Conservation (phyloP, 2,888 invertebrate species). For the Acanthosoma haemorrhoidale region DNA sequence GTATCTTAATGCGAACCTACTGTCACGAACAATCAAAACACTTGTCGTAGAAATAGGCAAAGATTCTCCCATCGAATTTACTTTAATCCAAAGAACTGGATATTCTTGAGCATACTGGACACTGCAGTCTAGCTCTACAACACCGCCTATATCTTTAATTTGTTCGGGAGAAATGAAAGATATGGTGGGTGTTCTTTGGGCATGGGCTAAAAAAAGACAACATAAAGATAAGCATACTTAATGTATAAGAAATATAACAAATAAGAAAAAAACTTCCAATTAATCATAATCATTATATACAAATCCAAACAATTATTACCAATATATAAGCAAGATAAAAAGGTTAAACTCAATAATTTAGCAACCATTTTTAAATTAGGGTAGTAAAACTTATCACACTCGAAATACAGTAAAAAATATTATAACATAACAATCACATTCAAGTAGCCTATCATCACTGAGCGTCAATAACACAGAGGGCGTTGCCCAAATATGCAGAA, state of each 20-base stretch:
- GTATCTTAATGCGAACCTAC: conserved; percentile 72
- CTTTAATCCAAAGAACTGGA: conserved; percentile 76
- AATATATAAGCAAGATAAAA: background rate
- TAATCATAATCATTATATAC: background rate
- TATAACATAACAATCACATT: background rate
- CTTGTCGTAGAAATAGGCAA: conserved; percentile 77
- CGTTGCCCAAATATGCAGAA: conserved; percentile 14
- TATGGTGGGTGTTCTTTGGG: conserved; percentile 79
- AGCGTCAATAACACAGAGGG: conserved; percentile 17
- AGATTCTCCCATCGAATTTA: conserved; percentile 57
- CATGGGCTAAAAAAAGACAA: conserved; percentile 47
- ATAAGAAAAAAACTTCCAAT: background rate
- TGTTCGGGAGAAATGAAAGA: conserved; percentile 88
- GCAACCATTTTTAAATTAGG: background rate
- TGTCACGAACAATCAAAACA: conserved; percentile 77
- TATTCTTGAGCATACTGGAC: conserved; percentile 85
- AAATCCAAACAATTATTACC: background rate
- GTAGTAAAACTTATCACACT: background rate
- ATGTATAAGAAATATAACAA: background rate
- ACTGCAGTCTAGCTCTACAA: conserved; percentile 80
- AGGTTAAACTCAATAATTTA: background rate
- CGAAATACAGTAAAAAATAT: background rate
- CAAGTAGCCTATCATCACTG: conserved; percentile 8
- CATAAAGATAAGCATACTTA: background rate
- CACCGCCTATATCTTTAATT: conserved; percentile 84